Evolutionary conservation across 2,888 invertebrate genomes (phyloP), one percentile per base, ranked within the genome.

Genomic region (Tipula vernalis): DNA sequence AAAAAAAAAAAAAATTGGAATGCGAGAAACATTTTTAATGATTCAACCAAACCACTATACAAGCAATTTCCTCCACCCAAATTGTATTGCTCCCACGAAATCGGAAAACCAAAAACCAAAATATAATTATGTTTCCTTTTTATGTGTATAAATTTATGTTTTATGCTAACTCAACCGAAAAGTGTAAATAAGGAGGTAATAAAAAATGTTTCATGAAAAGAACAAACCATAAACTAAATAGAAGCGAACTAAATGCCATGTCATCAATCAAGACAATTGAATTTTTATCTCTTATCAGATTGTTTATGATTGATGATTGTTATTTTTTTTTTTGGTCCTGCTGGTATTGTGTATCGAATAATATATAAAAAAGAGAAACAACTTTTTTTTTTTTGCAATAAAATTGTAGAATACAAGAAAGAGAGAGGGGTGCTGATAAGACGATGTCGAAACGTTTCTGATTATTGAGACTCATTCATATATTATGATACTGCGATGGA

Each of bases 251-350:
- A 71, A 84, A 84, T 84, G 84, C 86, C 44, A 86, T 44, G 86
- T 57, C 86, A 86, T 86, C 86, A 86, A 86, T 86, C 86, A 86
- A 51, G 51, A 86, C 86, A 86, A 86, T 86, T 86, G 86, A 86
- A 86, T 86, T 51, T 57, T 86, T 86, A 86, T 86, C 86, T 86
- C 36, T 18, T 51, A 86, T 86, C 47, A 86, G 86, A 86, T 86
- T 86, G 86, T 86, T 86, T 86, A 86, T 86, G 86, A 86, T 86
- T 86, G 86, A 86, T 86, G 86, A 86, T 86, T 36, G 86, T 51
- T 36, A 86, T 51, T 36, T 51, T 47, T 18, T 86, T 13, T 86
- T 44, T 86, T 47, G 36, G 18, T 36, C 44, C 36, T 86, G n/a
- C 36, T 86, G 15, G 42, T 44, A 36, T 47, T n/a, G 41, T 18